These are phyloP conservation scores for Eretmochelys imbricata DNA, from an alignment of 2,113 vertebrate genomes.

Conservation along the genomic window DNA sequence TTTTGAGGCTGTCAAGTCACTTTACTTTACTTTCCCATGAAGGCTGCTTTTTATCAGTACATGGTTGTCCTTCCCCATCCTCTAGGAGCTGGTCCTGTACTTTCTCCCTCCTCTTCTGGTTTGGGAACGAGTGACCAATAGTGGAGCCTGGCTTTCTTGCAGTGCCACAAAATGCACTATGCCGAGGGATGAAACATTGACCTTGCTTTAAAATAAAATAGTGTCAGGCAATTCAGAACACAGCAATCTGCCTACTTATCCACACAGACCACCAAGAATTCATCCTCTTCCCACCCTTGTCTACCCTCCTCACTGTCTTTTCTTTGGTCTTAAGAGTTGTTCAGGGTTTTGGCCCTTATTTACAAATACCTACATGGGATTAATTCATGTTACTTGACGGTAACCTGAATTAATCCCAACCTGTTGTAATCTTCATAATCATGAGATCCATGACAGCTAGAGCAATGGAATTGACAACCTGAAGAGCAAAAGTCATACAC, in stretches of 20 bases:
- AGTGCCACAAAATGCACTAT: background rate
- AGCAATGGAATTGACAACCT: background rate
- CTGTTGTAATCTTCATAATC: background rate
- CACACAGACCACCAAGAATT: background rate
- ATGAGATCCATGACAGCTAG: rapidly evolving
- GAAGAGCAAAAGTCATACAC: background rate
- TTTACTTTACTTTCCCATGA: background rate
- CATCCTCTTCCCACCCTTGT: background rate
- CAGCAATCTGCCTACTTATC: background rate
- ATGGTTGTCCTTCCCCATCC: background rate
- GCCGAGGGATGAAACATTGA: background rate
- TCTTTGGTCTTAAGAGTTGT: rapidly evolving
- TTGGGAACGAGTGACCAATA: rapidly evolving
- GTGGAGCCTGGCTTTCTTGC: background rate
- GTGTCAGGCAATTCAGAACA: background rate
- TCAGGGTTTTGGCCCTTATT: background rate
- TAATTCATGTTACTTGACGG: rapidly evolving
- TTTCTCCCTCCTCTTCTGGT: background rate
- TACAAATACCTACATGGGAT: background rate
- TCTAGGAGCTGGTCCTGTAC: background rate
- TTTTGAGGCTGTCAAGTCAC: background rate
- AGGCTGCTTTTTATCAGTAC: background rate
- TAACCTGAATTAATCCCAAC: background rate
- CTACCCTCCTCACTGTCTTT: background rate
- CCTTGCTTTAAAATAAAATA: background rate